phyloP scores from a whole-genome alignment of 2,113 vertebrate genomes.

The Micromys minutus region DNA sequence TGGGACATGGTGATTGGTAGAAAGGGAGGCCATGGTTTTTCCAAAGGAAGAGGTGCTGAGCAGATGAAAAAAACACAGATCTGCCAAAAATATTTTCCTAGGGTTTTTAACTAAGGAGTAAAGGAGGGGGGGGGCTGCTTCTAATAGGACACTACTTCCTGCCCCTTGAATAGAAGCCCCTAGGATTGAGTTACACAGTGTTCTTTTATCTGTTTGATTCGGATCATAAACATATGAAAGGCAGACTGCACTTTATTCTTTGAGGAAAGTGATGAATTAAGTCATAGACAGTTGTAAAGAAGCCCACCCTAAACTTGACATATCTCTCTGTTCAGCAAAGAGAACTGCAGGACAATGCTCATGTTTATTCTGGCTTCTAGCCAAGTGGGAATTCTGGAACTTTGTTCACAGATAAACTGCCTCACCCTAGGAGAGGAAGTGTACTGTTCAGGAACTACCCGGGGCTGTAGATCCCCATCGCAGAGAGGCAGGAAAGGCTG shows the following conservation, averaged over 20 bases:
- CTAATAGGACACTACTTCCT: constrained; percentile 54
- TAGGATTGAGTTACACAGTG: not conserved
- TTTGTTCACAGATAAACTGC: constrained; percentile 41
- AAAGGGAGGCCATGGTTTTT: not conserved
- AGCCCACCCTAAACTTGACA: not conserved
- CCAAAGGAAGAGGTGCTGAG: not conserved
- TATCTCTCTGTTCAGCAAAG: constrained; percentile 1
- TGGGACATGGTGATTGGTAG: not conserved
- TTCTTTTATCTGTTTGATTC: constrained; percentile 29
- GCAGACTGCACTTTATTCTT: not conserved
- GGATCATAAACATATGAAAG: constrained; percentile 32
- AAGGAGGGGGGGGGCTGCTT: constrained; percentile 12
- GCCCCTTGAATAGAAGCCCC: constrained; percentile 11
- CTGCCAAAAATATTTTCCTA: constrained; percentile 13
- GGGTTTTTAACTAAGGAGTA: constrained; percentile 47
- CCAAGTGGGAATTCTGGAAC: constrained; percentile 57
- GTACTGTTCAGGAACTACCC: not conserved
- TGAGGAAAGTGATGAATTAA: constrained; percentile 9
- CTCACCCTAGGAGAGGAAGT: constrained; percentile 29
- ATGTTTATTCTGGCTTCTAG: constrained; percentile 53
- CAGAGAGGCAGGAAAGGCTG: not conserved
- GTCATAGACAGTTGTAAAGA: not conserved
- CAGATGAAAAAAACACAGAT: constrained; percentile 41
- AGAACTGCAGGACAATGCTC: not conserved
- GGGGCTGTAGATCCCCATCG: not conserved